Evolutionary conservation across 1,140 invertebrate genomes (phyloP).

Genomic region (Halictus rubicundus): DNA sequence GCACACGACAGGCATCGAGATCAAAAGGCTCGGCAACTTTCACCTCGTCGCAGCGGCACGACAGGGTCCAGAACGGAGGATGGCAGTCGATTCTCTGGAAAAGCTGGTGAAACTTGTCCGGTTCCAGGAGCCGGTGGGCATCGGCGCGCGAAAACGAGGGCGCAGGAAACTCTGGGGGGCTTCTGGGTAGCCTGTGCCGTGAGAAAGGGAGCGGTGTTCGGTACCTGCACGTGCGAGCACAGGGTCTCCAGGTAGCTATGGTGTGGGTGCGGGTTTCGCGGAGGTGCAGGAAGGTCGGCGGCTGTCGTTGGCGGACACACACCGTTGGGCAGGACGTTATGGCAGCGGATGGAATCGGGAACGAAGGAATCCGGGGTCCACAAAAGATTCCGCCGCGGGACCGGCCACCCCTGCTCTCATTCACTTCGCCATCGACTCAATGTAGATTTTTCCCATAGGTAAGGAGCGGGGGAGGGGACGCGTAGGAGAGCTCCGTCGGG

Average conservation of each 20-base stretch:
- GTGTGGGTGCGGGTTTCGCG: conserved; percentile 18
- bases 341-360: conserved; percentile 37
- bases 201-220: conserved; percentile 50
- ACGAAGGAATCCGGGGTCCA: conserved; percentile 38
- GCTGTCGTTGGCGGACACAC: neutral
- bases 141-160: neutral
- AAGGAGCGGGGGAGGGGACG: conserved; percentile 16
- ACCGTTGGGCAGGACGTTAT: conserved; percentile 21
- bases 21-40: too few relatives aligned
- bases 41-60: too few relatives aligned
- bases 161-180: conserved; percentile 7
- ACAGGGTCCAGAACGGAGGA: too few relatives aligned
- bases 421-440: conserved; percentile 68
- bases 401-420: conserved; percentile 55
- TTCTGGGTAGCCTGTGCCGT: conserved; percentile 44
- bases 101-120: neutral
- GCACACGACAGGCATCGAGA: too few relatives aligned
- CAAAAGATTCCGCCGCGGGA: conserved; percentile 68
- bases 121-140: neutral
- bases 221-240: conserved; percentile 47
- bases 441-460: conserved; percentile 75
- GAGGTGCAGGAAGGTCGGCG: conserved; percentile 13
- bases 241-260: conserved; percentile 38
- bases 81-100: too few relatives aligned
- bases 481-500: neutral